These are phyloP conservation scores for Leptatherina wallacei DNA, from an alignment of 2,797 vertebrate genomes.

Conservation along the genomic window DNA sequence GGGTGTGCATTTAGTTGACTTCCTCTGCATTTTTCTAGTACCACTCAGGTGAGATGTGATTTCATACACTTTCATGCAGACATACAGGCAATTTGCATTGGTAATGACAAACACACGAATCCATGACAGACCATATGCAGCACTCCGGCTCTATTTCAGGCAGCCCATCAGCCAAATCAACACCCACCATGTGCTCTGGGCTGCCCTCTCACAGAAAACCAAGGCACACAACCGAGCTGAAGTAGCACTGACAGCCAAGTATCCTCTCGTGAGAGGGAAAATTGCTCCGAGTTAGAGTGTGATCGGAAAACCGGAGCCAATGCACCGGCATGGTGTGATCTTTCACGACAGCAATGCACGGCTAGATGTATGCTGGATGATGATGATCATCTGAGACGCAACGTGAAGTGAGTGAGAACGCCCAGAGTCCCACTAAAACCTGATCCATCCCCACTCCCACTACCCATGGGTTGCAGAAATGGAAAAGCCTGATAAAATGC, in stretches of 20 bases:
- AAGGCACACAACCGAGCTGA: constrained; percentile 46
- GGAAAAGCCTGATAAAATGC: constrained; percentile 52
- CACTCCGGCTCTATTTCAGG: constrained; percentile 63
- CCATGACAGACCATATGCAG: constrained; percentile 60
- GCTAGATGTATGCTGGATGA: constrained; percentile 35
- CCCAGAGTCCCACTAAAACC: constrained; percentile 37
- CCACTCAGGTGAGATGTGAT: neutral
- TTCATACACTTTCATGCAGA: constrained; percentile 24
- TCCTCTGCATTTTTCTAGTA: constrained; percentile 2
- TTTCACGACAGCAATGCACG: constrained; percentile 28
- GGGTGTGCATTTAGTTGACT: constrained; percentile 5
- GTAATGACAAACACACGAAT: constrained; percentile 44
- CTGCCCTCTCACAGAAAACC: constrained; percentile 55
- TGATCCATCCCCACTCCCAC: constrained; percentile 41
- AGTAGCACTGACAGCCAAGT: constrained; percentile 59
- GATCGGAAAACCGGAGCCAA: constrained; percentile 44
- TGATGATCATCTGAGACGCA: constrained; percentile 17
- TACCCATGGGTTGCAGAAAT: constrained; percentile 32
- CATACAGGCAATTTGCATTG: constrained; percentile 42
- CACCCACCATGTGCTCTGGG: constrained; percentile 66
- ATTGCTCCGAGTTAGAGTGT: constrained; percentile 49
- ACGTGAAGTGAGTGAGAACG: constrained; percentile 31
- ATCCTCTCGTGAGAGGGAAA: constrained; percentile 53
- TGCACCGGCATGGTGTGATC: constrained; percentile 36
- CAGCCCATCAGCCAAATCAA: constrained; percentile 63